Conservation (phyloP, 2,888 invertebrate species). For the Marronus borbonicus region DNA sequence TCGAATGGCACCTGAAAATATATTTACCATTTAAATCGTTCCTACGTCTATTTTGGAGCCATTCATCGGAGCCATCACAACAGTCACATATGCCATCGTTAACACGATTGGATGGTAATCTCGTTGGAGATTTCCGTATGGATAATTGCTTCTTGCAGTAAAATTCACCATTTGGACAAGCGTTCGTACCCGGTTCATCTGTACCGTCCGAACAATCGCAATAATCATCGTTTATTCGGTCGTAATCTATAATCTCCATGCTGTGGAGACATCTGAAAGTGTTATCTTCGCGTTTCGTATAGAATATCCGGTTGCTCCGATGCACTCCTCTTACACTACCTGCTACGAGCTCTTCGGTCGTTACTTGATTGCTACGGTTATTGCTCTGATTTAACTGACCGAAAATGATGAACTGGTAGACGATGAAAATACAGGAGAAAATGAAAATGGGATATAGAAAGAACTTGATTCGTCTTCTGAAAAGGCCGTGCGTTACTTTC, state of each 20-base stretch:
- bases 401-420: constrained; percentile 34
- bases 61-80: constrained; percentile 94
- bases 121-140: constrained; percentile 65
- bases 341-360: neutral
- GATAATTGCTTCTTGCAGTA: constrained; percentile 80
- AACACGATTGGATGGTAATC: constrained; percentile 84
- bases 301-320: constrained; percentile 67
- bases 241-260: constrained; percentile 72
- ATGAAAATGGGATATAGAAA: constrained; percentile 35
- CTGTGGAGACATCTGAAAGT: constrained; percentile 71
- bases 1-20: neutral
- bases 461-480: constrained; percentile 28
- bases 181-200: constrained; percentile 89
- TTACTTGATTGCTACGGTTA: neutral
- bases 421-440: constrained; percentile 15
- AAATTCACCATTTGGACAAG: constrained; percentile 88
- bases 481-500: constrained; percentile 4
- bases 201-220: constrained; percentile 88
- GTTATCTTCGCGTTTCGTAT: constrained; percentile 68
- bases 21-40: constrained; percentile 9
- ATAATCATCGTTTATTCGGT: constrained; percentile 85
- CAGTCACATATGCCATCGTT: constrained; percentile 97
- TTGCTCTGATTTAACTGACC: constrained; percentile 14
- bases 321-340: constrained; percentile 68
- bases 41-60: constrained; percentile 67